Evolutionary conservation across 1,140 invertebrate species (phyloP), one percentile per base, ranked within the genome.

Genomic region (Harlomillsia oculata): DNA sequence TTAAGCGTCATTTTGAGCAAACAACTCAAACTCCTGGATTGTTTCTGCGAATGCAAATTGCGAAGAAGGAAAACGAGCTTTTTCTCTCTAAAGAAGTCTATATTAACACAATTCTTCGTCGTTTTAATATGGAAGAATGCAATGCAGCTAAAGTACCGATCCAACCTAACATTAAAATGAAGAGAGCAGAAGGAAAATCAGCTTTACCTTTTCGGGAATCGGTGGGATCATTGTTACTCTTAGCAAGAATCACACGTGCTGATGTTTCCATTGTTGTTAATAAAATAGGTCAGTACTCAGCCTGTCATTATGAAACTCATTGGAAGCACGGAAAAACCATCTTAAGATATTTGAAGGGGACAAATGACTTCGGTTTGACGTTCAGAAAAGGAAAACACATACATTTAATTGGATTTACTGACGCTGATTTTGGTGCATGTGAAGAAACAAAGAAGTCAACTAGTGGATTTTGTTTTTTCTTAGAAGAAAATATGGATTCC

Each of bases 191-290:
- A 48, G 16, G n/a, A 5, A 36, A 50, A 1, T 6, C 44, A 1
- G 23, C 2, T 3, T 36, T 50, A 56, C 67, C 26, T 69, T 64
- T 70, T 63, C 61, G 67, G 56, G 34, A 72, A 62, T 9, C 59
- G n/a, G 20, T 58, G 4, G 55, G 55, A 26, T 29, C 56, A 2
- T 43, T 63, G 13, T 30, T 63, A 11, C 57, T 48, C 28, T 14
- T 63, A 2, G 20, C 37, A 6, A 32, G 58, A 16, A 49, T 57
- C 32, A 63, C 58, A 0, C 36, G 62, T 25, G 57, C 62, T 5
- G 61, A 63, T 32, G 53, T 63, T 20, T 25, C 70, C 1, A 74
- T 62, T 66, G 65, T 71, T 23, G 71, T 76, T 0, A 70, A 66
- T 58, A 68, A 66, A 28, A 21, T 60, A 2, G 34, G 53, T 0